Conservation (phyloP, 2,113 vertebrate genomes). For the Tragulus kanchil region DNA sequence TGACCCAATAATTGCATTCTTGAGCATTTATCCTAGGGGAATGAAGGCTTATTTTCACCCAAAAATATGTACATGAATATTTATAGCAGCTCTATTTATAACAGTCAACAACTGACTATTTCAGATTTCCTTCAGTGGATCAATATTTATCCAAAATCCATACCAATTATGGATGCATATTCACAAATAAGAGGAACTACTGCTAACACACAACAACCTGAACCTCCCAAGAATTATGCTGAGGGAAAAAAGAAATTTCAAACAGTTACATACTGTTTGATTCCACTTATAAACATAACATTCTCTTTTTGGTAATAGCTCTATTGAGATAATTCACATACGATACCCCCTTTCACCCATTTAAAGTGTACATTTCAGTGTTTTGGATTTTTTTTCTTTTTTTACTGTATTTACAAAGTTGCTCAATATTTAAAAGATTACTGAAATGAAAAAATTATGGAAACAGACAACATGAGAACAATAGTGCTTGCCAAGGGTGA, state of each 20-base stretch:
- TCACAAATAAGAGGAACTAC: not conserved
- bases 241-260: not conserved
- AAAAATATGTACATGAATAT: not conserved
- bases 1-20: not conserved
- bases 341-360: too few relatives aligned
- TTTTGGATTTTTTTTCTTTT: not conserved
- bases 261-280: not conserved
- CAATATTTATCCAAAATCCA: not conserved
- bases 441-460: not conserved
- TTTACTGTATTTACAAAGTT: not conserved
- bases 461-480: not conserved
- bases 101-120: not conserved
- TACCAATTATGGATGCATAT: not conserved
- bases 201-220: not conserved
- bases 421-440: not conserved
- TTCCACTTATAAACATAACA: not conserved
- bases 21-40: not conserved
- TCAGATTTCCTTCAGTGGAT: not conserved
- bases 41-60: not conserved
- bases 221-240: not conserved
- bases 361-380: too few relatives aligned
- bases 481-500: not conserved
- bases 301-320: not conserved
- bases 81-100: not conserved
- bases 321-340: too few relatives aligned